phyloP scores from a whole-genome alignment of 2,888 invertebrate species.

The Melanotus villosus region DNA sequence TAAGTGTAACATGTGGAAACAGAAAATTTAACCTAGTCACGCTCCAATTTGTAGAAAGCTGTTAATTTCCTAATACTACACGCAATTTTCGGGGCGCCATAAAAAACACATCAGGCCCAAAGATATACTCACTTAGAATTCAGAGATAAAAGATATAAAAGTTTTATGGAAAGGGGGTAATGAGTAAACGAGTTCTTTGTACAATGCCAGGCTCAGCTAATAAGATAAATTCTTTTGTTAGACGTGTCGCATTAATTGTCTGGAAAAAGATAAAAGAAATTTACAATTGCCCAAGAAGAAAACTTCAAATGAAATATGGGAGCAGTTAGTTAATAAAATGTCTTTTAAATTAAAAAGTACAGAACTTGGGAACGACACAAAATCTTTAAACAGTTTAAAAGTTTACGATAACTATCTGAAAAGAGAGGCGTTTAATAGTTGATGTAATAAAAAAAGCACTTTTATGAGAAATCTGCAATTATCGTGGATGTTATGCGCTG shows the following conservation, averaged over 20 bases:
- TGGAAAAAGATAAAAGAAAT: background rate
- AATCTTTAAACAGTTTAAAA: too few relatives aligned
- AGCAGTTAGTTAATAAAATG: too few relatives aligned
- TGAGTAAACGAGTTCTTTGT: background rate
- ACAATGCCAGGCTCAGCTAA: background rate
- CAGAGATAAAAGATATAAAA: slow-evolving; percentile 13
- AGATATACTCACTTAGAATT: slow-evolving; percentile 8
- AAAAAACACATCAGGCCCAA: background rate
- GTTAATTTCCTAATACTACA: slow-evolving; percentile 5
- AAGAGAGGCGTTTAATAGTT: too few relatives aligned
- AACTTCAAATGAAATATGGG: too few relatives aligned
- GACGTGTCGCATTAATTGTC: background rate
- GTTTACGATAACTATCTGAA: too few relatives aligned
- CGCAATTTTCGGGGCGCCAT: background rate
- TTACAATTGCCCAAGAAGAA: too few relatives aligned
- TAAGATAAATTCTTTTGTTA: slow-evolving; percentile 8
- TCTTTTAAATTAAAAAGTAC: too few relatives aligned
- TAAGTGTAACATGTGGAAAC: background rate
- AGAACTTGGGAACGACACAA: too few relatives aligned
- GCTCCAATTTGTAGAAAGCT: background rate
- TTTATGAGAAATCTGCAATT: too few relatives aligned
- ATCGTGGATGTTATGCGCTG: too few relatives aligned
- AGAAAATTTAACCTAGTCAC: background rate
- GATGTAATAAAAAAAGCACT: too few relatives aligned
- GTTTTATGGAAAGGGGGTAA: slow-evolving; percentile 4